Conservation (phyloP, 2,888 invertebrate genomes). For the Leptothorax acervorum region DNA sequence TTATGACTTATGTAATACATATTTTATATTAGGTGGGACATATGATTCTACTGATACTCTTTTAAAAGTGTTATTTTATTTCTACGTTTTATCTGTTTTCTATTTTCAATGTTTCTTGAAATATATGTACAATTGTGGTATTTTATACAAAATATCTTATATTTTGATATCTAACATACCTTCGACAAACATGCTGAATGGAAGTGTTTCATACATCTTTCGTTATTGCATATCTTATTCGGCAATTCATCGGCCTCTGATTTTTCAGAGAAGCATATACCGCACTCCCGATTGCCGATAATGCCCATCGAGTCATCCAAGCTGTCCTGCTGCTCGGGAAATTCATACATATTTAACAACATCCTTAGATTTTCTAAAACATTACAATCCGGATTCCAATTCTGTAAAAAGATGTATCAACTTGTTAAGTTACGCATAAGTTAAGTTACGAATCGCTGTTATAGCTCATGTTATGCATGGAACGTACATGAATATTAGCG, state of each 20-base stretch:
- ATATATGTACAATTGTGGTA: neutral
- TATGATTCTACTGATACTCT: neutral
- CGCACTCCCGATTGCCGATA: slow-evolving; percentile 81
- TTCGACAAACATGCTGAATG: slow-evolving; percentile 80
- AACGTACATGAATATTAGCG: slow-evolving; percentile 75
- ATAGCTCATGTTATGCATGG: neutral
- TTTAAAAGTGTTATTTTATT: neutral
- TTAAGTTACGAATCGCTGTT: neutral
- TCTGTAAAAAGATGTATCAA: slow-evolving; percentile 71
- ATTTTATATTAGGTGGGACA: neutral
- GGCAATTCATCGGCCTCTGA: slow-evolving; percentile 76
- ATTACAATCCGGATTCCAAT: slow-evolving; percentile 77
- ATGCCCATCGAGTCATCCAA: slow-evolving; percentile 65
- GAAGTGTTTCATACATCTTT: slow-evolving; percentile 80
- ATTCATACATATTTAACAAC: slow-evolving; percentile 78
- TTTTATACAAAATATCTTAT: neutral
- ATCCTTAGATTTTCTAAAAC: slow-evolving; percentile 78
- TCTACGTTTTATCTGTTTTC: neutral
- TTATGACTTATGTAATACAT: neutral
- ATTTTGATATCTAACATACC: slow-evolving; percentile 67
- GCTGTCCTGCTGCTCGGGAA: slow-evolving; percentile 72
- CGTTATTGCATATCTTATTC: slow-evolving; percentile 81
- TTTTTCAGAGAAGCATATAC: slow-evolving; percentile 81
- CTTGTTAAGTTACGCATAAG: neutral
- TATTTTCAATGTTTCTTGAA: neutral